phyloP scores from a whole-genome alignment of 1,140 invertebrate species.

The Leptonema lineaticorne region DNA sequence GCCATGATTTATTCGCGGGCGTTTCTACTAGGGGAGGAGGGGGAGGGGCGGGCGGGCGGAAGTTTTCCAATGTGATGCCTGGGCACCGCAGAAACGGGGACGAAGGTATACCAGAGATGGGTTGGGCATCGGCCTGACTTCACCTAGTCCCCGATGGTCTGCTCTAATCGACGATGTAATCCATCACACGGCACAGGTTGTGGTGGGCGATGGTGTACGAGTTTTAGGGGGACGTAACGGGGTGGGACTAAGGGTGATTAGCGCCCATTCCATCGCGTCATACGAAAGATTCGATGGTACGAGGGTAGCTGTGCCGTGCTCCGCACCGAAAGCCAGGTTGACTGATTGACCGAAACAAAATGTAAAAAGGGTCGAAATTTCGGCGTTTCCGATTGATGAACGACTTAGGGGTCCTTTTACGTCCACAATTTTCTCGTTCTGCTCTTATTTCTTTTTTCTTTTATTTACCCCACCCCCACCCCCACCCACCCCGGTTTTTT shows the following conservation, averaged over 20 bases:
- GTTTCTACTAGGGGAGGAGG: too few relatives aligned
- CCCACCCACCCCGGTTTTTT: too few relatives aligned
- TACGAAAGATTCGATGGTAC: not conserved
- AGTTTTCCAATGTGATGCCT: too few relatives aligned
- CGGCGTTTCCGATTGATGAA: slow-evolving; percentile 29
- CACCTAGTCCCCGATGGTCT: slow-evolving; percentile 35
- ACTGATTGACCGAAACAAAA: slow-evolving; percentile 33
- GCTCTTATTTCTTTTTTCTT: not conserved
- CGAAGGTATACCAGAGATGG: not conserved
- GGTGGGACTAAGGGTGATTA: slow-evolving; percentile 29
- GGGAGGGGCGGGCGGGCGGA: not conserved
- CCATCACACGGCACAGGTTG: slow-evolving; percentile 43
- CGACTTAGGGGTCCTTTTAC: slow-evolving; percentile 5
- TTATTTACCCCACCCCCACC: too few relatives aligned
- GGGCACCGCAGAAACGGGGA: not conserved
- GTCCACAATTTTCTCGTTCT: not conserved
- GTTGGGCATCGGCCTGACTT: not conserved
- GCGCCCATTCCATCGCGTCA: slow-evolving; percentile 12
- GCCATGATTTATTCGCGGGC: slow-evolving; percentile 22
- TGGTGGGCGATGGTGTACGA: slow-evolving; percentile 10
- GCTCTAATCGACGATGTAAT: slow-evolving; percentile 42
- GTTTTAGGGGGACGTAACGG: not conserved
- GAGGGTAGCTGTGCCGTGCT: too few relatives aligned
- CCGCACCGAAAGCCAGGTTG: slow-evolving; percentile 23
- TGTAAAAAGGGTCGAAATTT: slow-evolving; percentile 31